Evolutionary conservation across 2,113 vertebrate genomes (phyloP), one percentile per base, ranked within the genome.

Genomic region (Australoheros scitulus): DNA sequence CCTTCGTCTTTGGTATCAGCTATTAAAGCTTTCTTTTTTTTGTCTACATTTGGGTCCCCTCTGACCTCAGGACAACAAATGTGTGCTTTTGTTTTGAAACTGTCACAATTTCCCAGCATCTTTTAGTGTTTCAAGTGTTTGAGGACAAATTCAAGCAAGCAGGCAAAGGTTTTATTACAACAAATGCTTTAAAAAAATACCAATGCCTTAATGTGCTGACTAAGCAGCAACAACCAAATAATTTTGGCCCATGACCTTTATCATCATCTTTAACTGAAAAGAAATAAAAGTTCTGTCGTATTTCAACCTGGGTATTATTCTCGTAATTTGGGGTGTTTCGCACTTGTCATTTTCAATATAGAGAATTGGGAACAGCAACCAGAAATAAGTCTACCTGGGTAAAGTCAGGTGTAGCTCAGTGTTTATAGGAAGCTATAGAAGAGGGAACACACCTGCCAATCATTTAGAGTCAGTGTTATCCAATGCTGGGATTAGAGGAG

Each of bases 41-140:
- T 15, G 29, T 47, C 64, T 70, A 41, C 17, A 29, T 20, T 70
- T 24, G 0, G 0, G 1, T 18, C 15, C 41, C 43, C 5, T 38
- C 64, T 29, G 41, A 29, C 26, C 64, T 50, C 0, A 0, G 41
- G 22, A 70, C 64, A 7, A 70, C 41, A 29, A 24, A 70, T 50
- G 22, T 0, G 41, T 18, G 14, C 15, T 29, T 50, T 14, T 47
- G 43, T 47, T 47, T 47, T 14, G 13, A 47, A 47, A 47, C 43
- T 15, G 43, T 47, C 3, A 47, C 4, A 13, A 14, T 43, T 43
- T 43, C 1, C 2, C 2, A 43, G 41, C 11, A 47, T 47, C 13
- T 47, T 47, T 47, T 47, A 14, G 43, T 70, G 64, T 70, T 70
- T 68, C 5, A 50, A 70, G 41, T 17, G 22, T 22, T 29, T 29